phyloP scores from a whole-genome alignment of 2,113 vertebrate genomes.

The Accipiter cooperii region DNA sequence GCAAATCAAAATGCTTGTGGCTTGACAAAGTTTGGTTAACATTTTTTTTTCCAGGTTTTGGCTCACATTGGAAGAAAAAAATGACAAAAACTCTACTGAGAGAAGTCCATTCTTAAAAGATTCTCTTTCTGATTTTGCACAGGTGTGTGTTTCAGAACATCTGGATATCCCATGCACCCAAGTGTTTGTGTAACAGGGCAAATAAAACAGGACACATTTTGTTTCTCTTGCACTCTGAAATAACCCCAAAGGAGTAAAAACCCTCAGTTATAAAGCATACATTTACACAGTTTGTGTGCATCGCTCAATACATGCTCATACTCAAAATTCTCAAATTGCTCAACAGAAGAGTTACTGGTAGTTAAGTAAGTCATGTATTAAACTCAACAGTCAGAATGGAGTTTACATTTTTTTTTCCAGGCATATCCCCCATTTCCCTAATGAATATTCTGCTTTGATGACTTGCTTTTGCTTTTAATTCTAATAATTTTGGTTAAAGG shows the following conservation, averaged over 20 bases:
- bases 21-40: background rate
- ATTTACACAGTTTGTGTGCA: background rate
- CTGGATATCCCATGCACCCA: background rate
- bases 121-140: background rate
- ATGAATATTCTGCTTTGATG: background rate
- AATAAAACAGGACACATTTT: background rate
- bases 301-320: background rate
- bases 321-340: background rate
- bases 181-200: background rate
- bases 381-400: background rate
- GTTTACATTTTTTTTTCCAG: background rate
- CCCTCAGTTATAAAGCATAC: background rate
- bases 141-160: background rate
- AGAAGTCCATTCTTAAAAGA: background rate
- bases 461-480: background rate
- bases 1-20: conserved; percentile 5
- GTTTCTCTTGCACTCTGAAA: background rate
- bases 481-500: background rate
- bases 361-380: background rate
- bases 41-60: conserved; percentile 10
- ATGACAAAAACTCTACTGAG: background rate
- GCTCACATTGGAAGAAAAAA: background rate
- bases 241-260: background rate
- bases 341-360: background rate
- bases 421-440: background rate